These are phyloP conservation scores for Enteromius fasciolatus DNA, from an alignment of 2,797 vertebrate genomes.

Conservation along the genomic window DNA sequence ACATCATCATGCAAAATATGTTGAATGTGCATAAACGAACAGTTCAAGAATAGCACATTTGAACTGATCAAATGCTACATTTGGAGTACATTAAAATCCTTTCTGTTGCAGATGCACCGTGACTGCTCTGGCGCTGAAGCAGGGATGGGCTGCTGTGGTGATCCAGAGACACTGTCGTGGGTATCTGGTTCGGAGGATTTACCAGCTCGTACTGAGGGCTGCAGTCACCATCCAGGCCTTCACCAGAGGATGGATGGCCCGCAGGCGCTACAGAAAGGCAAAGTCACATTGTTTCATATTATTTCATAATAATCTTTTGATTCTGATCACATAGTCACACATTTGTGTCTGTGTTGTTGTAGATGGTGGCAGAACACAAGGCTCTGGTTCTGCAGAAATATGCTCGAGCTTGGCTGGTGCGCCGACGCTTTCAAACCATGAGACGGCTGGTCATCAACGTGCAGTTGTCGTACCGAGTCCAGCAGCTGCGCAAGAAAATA, in stretches of 20 bases:
- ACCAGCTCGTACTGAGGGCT: slow-evolving; percentile 82
- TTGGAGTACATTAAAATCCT: background rate
- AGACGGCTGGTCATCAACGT: slow-evolving; percentile 92
- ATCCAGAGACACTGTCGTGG: slow-evolving; percentile 91
- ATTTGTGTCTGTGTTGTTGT: slow-evolving; percentile 15
- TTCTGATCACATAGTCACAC: background rate
- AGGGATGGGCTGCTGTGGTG: slow-evolving; percentile 87
- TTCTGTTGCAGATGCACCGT: slow-evolving; percentile 81
- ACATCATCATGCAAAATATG: background rate
- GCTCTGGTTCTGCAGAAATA: slow-evolving; percentile 93
- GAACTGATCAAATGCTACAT: background rate
- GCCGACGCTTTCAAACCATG: slow-evolving; percentile 91
- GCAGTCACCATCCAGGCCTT: slow-evolving; percentile 90
- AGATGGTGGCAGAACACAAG: slow-evolving; percentile 93
- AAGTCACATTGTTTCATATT: no score
- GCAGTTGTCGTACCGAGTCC: slow-evolving; percentile 93
- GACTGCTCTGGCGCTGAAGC: slow-evolving; percentile 84
- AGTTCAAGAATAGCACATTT: background rate
- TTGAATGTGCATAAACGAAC: background rate
- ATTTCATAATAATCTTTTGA: background rate
- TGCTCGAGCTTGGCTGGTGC: slow-evolving; percentile 90
- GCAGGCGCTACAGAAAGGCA: slow-evolving; percentile 88
- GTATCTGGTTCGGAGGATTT: slow-evolving; percentile 85
- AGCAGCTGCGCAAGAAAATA: slow-evolving; percentile 89
- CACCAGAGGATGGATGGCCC: slow-evolving; percentile 87